Evolutionary conservation across 2,113 vertebrate species (phyloP).

Genomic region (Elanus axillaris): DNA sequence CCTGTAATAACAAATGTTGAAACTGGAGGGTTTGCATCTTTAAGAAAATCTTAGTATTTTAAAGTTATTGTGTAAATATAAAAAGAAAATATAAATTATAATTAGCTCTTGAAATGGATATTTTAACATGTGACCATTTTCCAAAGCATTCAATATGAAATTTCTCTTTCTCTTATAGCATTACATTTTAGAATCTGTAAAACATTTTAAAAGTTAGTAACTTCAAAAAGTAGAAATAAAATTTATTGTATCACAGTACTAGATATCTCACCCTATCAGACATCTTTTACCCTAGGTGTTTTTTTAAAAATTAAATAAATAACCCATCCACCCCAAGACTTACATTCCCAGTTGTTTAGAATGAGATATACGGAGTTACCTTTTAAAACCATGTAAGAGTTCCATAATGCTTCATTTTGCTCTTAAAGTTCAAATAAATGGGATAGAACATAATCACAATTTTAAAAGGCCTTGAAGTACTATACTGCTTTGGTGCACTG

Average conservation of each 20-base stretch:
- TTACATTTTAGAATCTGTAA: slow-evolving; percentile 19
- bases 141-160: slow-evolving; percentile 43
- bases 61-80: slow-evolving; percentile 47
- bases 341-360: background rate
- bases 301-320: slow-evolving; percentile 25
- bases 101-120: slow-evolving; percentile 51
- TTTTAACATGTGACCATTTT: slow-evolving; percentile 42
- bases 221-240: slow-evolving; percentile 18
- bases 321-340: background rate
- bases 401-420: background rate
- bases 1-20: slow-evolving; percentile 6
- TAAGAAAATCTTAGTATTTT: slow-evolving; percentile 55
- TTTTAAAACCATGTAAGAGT: background rate
- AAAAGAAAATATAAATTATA: slow-evolving; percentile 74
- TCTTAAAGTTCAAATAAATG: slow-evolving; percentile 17
- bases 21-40: slow-evolving; percentile 3
- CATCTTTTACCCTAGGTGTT: background rate
- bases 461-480: background rate
- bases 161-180: slow-evolving; percentile 25
- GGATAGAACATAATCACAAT: background rate
- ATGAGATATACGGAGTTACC: background rate
- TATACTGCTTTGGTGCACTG: slow-evolving; percentile 15
- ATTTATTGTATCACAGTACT: background rate
- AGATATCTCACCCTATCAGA: background rate
- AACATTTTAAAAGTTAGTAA: slow-evolving; percentile 14